phyloP scores from a whole-genome alignment of 2,113 vertebrate genomes.

The Zosterops lateralis region DNA sequence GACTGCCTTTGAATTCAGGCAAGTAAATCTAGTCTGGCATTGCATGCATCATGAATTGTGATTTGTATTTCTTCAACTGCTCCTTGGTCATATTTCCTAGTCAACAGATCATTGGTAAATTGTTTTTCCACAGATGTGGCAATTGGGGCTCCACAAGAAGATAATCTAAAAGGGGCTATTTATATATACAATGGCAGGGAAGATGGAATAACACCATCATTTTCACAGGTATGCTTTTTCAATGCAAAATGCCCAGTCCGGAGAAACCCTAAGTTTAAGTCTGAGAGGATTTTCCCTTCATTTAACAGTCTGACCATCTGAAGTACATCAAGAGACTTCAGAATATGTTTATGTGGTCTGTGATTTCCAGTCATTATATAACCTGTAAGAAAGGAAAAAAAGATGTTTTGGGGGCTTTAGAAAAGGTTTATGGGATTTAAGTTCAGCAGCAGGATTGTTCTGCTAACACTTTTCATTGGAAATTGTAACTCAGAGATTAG shows the following conservation, averaged over 20 bases:
- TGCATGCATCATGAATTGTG: background rate
- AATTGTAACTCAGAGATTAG: background rate
- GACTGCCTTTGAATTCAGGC: background rate
- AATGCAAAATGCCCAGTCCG: background rate
- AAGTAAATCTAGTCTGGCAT: background rate
- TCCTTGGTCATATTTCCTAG: background rate
- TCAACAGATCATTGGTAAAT: background rate
- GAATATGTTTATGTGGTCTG: background rate
- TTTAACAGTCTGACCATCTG: background rate
- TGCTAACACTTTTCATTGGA: background rate
- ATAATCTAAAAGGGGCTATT: constrained; percentile 77
- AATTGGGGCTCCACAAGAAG: constrained; percentile 86
- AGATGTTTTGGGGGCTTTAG: background rate
- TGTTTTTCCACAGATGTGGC: constrained; percentile 78
- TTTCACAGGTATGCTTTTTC: constrained; percentile 77
- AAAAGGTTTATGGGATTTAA: background rate
- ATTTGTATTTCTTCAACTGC: background rate
- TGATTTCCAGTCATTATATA: background rate
- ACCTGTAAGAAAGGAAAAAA: background rate
- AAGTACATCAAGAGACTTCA: background rate
- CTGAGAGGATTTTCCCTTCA: background rate
- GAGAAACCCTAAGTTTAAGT: background rate
- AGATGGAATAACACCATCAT: constrained; percentile 75
- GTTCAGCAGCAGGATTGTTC: background rate
- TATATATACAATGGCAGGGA: constrained; percentile 88